These are phyloP conservation scores for Rhyzopertha dominica DNA, from an alignment of 1,140 invertebrate genomes.

Conservation along the genomic window DNA sequence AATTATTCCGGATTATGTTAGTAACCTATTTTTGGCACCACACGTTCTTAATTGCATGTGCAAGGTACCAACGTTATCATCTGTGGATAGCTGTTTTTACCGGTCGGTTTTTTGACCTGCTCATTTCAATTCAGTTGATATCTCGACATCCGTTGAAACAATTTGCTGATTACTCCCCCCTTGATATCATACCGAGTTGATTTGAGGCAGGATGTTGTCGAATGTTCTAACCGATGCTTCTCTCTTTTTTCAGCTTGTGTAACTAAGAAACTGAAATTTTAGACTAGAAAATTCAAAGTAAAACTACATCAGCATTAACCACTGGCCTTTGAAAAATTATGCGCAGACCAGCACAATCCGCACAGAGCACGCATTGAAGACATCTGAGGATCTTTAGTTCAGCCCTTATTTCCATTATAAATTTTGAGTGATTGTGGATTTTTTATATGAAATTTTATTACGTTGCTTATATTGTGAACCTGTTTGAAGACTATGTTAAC, in stretches of 20 bases:
- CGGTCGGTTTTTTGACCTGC: no score
- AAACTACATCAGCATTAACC: conserved; percentile 48
- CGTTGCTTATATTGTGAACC: conserved; percentile 24
- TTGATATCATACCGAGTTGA: no score
- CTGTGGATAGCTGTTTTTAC: no score
- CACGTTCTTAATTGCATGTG: no score
- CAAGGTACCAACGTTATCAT: no score
- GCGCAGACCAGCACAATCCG: conserved; percentile 57
- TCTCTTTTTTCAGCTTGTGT: conserved; percentile 65
- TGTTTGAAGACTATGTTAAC: conserved; percentile 24
- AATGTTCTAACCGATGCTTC: no score
- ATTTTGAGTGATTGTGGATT: conserved; percentile 45
- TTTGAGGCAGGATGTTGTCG: no score
- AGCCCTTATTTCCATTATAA: conserved; percentile 31
- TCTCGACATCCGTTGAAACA: no score
- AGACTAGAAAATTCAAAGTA: conserved; percentile 56
- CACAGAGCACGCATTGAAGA: conserved; percentile 85
- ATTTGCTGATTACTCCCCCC: no score
- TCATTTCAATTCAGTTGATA: no score
- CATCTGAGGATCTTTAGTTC: conserved; percentile 77
- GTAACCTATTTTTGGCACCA: no score
- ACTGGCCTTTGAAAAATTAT: conserved; percentile 49
- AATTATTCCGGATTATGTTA: no score
- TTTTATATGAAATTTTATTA: conserved; percentile 23
- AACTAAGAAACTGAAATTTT: conserved; percentile 68